Percentiles rank a stretch among this genome's conserved stretches.
phyloP scores from a whole-genome alignment of 2,797 vertebrate genomes.

The Centroberyx gerrardi region DNA sequence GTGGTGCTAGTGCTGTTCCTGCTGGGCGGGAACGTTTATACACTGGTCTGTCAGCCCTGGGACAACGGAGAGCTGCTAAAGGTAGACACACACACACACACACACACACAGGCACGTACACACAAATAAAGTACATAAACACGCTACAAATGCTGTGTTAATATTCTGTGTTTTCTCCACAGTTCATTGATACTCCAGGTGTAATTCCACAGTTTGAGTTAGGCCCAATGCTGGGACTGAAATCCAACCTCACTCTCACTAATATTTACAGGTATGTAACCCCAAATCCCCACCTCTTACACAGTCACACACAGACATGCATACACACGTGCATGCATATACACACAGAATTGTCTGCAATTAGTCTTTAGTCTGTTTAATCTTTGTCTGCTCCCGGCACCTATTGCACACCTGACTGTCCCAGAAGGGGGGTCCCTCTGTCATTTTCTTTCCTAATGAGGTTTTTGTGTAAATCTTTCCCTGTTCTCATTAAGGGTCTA shows the following conservation, averaged over 20 bases:
- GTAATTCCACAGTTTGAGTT: slow-evolving; percentile 74
- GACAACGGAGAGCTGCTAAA: slow-evolving; percentile 81
- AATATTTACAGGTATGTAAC: slow-evolving; percentile 86
- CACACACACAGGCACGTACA: neutral
- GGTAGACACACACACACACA: slow-evolving; percentile 74
- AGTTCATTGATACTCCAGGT: slow-evolving; percentile 86
- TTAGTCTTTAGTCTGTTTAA: neutral
- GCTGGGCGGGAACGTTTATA: slow-evolving; percentile 86
- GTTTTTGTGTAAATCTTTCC: neutral
- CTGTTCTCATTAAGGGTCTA: neutral
- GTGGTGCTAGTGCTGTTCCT: slow-evolving; percentile 87
- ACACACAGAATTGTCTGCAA: neutral
- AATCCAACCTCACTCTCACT: slow-evolving; percentile 72
- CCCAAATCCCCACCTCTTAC: neutral
- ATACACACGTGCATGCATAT: neutral
- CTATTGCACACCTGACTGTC: no score
- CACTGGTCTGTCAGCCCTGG: slow-evolving; percentile 89
- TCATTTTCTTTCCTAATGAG: no score
- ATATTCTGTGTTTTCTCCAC: slow-evolving; percentile 23
- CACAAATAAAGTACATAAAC: neutral
- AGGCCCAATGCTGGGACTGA: slow-evolving; percentile 65
- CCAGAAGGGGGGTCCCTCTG: no score
- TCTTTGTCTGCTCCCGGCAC: no score
- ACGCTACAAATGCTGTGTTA: neutral
- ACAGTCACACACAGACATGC: slow-evolving; percentile 4